phyloP scores from a whole-genome alignment of 2,888 invertebrate genomes.

The Aphodius sticticus region DNA sequence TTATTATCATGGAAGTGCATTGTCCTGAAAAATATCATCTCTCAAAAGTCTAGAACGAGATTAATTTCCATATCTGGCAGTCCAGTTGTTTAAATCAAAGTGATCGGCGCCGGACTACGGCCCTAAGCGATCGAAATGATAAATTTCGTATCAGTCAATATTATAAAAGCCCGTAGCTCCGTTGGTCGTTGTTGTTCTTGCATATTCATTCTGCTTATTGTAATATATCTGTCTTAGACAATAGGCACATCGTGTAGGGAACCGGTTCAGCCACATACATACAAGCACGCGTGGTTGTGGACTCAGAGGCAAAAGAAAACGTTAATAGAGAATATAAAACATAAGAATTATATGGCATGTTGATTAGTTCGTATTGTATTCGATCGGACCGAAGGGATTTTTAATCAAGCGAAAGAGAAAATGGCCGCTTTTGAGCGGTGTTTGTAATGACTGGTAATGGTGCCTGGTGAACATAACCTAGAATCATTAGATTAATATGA shows the following conservation, averaged over 20 bases:
- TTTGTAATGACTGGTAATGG: background rate
- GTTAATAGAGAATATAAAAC: conserved; percentile 28
- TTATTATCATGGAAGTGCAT: too few relatives aligned
- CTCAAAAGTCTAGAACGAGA: too few relatives aligned
- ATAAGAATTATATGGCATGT: conserved; percentile 30
- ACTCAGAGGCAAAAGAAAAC: conserved; percentile 8
- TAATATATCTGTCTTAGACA: conserved; percentile 29
- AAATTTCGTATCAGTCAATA: conserved; percentile 10
- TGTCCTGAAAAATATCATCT: too few relatives aligned
- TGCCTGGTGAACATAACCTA: background rate
- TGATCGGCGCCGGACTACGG: background rate
- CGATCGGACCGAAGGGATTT: conserved; percentile 9
- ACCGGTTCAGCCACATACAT: conserved; percentile 14
- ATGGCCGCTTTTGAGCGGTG: background rate
- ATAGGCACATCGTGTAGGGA: conserved; percentile 22
- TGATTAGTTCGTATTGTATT: conserved; percentile 28
- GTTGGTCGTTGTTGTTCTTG: conserved; percentile 9
- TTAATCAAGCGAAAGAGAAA: conserved; percentile 9
- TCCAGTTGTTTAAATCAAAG: background rate
- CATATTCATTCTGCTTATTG: conserved; percentile 23
- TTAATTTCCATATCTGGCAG: too few relatives aligned
- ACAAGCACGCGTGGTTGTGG: background rate
- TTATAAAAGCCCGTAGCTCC: background rate
- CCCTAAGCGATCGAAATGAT: conserved; percentile 11
- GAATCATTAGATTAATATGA: background rate